These are phyloP conservation scores for Dendrocincla fuliginosa DNA, from an alignment of 2,797 vertebrate genomes.

Conservation along the genomic window DNA sequence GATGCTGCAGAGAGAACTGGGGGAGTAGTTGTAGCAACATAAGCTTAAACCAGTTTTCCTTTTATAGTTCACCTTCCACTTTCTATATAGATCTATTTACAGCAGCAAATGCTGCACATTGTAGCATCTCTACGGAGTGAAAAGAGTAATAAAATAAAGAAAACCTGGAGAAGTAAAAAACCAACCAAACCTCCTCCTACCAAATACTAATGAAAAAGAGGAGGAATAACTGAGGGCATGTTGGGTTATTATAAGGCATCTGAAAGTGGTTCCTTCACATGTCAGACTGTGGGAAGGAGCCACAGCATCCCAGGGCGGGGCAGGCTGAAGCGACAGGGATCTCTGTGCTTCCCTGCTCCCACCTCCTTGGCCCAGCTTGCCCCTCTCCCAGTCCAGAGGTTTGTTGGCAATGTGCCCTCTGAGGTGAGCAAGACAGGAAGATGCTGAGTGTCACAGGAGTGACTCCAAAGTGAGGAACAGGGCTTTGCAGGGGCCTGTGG, in stretches of 20 bases:
- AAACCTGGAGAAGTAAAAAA: background rate
- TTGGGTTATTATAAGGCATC: background rate
- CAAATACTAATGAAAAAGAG: background rate
- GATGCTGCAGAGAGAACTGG: conserved; percentile 6
- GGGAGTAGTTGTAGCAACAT: conserved; percentile 53
- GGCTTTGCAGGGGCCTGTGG: background rate
- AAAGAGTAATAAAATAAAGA: background rate
- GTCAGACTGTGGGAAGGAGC: background rate
- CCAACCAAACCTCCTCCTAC: background rate
- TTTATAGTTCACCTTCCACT: conserved; percentile 61
- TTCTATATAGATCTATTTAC: conserved; percentile 31
- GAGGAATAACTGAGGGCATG: background rate
- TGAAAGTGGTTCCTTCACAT: background rate
- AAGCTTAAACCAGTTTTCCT: conserved; percentile 19
- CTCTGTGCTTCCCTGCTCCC: background rate
- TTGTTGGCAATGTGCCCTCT: background rate
- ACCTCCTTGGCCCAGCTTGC: background rate
- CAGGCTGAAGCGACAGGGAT: background rate
- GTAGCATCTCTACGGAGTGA: background rate
- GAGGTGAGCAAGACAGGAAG: background rate
- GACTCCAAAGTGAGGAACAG: background rate
- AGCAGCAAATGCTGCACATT: conserved; percentile 12
- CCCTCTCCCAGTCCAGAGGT: background rate
- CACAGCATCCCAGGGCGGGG: background rate
- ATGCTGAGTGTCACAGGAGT: background rate